These are phyloP conservation scores for Mastomys coucha DNA, from an alignment of 2,113 vertebrate genomes.

Conservation along the genomic window DNA sequence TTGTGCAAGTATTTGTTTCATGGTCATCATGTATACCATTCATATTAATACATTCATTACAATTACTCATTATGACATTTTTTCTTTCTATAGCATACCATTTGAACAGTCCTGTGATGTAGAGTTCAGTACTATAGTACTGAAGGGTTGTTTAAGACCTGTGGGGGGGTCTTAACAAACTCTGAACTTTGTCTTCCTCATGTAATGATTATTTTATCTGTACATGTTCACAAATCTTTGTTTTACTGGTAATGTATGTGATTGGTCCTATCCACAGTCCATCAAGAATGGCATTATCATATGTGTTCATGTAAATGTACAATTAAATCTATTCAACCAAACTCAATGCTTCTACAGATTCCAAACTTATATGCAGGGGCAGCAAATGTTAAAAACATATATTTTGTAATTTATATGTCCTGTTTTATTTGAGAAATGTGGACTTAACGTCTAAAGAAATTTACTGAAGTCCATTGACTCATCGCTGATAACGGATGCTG, in stretches of 20 bases:
- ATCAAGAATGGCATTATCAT: not conserved
- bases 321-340: not conserved
- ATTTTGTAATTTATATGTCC: accelerated
- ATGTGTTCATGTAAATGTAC: not conserved
- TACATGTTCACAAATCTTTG: not conserved
- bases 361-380: not conserved
- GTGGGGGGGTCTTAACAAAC: not conserved
- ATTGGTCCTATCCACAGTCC: not conserved
- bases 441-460: not conserved
- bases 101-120: not conserved
- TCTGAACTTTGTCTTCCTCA: not conserved
- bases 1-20: not conserved
- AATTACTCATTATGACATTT: not conserved
- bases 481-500: not conserved
- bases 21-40: not conserved
- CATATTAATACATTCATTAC: not conserved
- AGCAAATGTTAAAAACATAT: not conserved
- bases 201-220: not conserved
- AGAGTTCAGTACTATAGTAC: not conserved
- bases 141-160: not conserved
- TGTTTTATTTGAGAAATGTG: not conserved
- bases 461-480: not conserved
- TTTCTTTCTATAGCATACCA: not conserved
- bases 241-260: not conserved
- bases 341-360: not conserved